phyloP scores from a whole-genome alignment of 2,888 invertebrate genomes.

The Agonopterix arenella region DNA sequence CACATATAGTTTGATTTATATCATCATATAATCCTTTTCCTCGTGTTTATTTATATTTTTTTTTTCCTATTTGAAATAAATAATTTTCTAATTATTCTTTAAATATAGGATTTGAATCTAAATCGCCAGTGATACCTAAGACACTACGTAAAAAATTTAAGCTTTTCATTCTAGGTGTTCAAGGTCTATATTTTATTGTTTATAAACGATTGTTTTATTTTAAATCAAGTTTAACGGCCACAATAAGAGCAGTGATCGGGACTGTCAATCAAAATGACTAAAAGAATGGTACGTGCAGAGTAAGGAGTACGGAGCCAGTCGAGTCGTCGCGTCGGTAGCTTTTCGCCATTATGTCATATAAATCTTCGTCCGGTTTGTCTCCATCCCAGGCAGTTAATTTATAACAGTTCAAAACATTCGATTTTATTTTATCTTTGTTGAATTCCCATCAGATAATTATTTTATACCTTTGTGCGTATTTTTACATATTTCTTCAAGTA shows the following conservation, averaged over 20 bases:
- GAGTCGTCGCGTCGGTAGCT: slow-evolving; percentile 17
- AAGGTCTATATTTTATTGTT: too few species aligned
- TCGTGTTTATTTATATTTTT: slow-evolving; percentile 17
- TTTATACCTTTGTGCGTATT: too few species aligned
- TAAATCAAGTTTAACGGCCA: slow-evolving; percentile 10
- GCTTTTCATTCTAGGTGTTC: too few species aligned
- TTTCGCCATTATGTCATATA: slow-evolving; percentile 27
- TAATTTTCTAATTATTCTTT: too few species aligned
- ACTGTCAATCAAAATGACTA: slow-evolving; percentile 17
- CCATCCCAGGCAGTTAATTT: slow-evolving; percentile 23
- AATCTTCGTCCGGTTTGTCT: slow-evolving; percentile 27
- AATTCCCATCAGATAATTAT: too few species aligned
- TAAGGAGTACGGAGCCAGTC: slow-evolving; percentile 13
- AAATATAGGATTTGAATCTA: too few species aligned
- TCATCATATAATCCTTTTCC: slow-evolving; percentile 45
- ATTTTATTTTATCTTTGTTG: slow-evolving; percentile 6
- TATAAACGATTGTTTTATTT: too few species aligned
- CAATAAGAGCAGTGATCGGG: slow-evolving; percentile 6
- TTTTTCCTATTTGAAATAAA: too few species aligned
- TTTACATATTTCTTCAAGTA: not conserved
- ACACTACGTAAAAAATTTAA: too few species aligned
- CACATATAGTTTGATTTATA: slow-evolving; percentile 62
- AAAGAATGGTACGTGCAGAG: slow-evolving; percentile 11
- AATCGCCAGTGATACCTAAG: too few species aligned
- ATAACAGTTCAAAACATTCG: slow-evolving; percentile 19